phyloP scores from a whole-genome alignment of 2,888 invertebrate genomes.

The Dynastes hyllus region DNA sequence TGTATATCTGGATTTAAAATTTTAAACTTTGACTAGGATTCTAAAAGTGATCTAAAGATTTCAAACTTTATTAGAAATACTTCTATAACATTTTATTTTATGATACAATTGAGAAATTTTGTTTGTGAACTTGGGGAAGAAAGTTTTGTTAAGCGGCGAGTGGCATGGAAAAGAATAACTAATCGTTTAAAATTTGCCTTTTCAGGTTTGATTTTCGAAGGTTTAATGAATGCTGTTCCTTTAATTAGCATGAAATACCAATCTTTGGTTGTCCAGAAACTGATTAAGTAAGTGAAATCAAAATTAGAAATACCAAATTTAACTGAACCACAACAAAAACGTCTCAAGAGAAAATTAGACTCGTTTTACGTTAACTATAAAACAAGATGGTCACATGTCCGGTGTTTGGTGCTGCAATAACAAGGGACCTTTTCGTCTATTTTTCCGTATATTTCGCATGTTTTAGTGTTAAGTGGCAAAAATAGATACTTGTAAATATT shows the following conservation, averaged over 20 bases:
- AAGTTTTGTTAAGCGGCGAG: background rate
- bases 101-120: background rate
- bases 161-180: background rate
- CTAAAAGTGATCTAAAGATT: constrained; percentile 3
- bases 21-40: background rate
- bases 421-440: too few relatives aligned
- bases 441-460: too few relatives aligned
- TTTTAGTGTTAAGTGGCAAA: too few relatives aligned
- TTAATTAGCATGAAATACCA: background rate
- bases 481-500: too few relatives aligned
- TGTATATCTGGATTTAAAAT: background rate
- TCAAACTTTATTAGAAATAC: background rate
- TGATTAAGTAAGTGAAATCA: background rate
- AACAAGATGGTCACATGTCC: too few relatives aligned
- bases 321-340: too few relatives aligned
- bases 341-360: too few relatives aligned
- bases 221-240: background rate
- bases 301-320: background rate
- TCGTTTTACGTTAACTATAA: too few relatives aligned
- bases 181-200: background rate
- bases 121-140: background rate
- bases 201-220: too few relatives aligned
- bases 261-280: background rate
- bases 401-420: too few relatives aligned
- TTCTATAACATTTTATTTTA: background rate